These are phyloP conservation scores for Diachasma alloeum DNA, from an alignment of 1,140 invertebrate species.

Conservation along the genomic window DNA sequence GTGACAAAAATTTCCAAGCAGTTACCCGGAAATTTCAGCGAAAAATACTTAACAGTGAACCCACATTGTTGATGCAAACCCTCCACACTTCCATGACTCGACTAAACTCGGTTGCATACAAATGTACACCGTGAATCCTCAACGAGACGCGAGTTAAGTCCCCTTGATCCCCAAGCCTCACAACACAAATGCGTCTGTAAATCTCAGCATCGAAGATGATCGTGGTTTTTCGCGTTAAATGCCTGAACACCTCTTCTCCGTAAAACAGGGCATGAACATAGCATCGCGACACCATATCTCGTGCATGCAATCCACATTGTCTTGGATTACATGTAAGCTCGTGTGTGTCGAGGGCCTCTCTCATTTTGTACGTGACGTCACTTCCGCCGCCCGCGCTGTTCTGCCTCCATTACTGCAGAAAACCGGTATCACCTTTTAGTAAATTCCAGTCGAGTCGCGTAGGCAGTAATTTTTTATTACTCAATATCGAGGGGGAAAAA, in stretches of 20 bases:
- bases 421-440: constrained; percentile 31
- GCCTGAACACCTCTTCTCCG: not conserved
- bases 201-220: not conserved
- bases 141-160: not conserved
- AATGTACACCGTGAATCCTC: not conserved
- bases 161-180: not conserved
- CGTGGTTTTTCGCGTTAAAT: not conserved
- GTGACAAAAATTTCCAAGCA: no score
- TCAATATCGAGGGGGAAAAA: constrained; percentile 16
- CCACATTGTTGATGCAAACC: not conserved
- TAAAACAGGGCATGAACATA: not conserved
- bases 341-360: not conserved
- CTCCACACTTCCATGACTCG: not conserved
- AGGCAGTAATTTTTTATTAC: constrained; percentile 20
- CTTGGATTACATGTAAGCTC: not conserved
- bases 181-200: not conserved
- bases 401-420: constrained; percentile 23
- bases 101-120: not conserved
- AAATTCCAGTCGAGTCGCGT: not conserved
- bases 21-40: no score
- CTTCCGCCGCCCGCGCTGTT: constrained; percentile 43
- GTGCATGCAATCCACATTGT: not conserved
- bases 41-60: no score
- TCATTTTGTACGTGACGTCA: constrained; percentile 38
- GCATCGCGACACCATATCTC: not conserved